A percentile compares a stretch with the other conserved stretches of the same genome.
phyloP scores from a whole-genome alignment of 2,888 invertebrate species.

The Neoaliturus tenellus region DNA sequence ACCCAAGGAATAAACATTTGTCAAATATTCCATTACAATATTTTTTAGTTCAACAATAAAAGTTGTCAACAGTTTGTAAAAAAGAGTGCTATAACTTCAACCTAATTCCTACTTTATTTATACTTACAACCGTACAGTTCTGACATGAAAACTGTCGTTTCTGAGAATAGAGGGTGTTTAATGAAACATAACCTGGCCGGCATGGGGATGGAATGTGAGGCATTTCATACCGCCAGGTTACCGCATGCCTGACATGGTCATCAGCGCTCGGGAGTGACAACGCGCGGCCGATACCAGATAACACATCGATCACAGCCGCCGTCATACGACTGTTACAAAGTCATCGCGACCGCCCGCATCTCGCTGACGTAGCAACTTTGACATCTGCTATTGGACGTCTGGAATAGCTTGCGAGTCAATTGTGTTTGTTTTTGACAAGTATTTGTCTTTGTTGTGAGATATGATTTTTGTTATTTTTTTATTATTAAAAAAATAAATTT shows the following conservation, averaged over 20 bases:
- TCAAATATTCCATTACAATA: no score
- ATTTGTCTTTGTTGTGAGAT: no score
- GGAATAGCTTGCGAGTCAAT: neutral
- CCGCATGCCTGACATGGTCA: neutral
- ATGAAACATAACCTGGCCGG: conserved; percentile 1
- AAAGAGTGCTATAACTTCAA: no score
- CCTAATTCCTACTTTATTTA: no score
- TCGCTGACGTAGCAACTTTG: neutral
- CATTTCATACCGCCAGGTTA: conserved; percentile 24
- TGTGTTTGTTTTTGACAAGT: no score
- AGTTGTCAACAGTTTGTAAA: no score
- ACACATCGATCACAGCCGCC: neutral
- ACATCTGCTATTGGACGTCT: neutral
- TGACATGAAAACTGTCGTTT: neutral
- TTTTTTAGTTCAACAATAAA: no score
- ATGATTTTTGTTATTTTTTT: no score
- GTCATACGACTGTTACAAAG: neutral
- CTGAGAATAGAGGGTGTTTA: neutral
- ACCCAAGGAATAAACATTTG: no score
- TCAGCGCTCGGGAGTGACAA: neutral
- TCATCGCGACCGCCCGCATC: neutral
- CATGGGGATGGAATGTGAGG: neutral
- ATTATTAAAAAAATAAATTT: no score
- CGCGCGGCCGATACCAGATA: neutral
- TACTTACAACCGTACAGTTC: no score